Percentiles rank a stretch among this genome's conserved stretches.
Conservation (phyloP, 2,888 invertebrate species). For the Daptonema setosum region DNA sequence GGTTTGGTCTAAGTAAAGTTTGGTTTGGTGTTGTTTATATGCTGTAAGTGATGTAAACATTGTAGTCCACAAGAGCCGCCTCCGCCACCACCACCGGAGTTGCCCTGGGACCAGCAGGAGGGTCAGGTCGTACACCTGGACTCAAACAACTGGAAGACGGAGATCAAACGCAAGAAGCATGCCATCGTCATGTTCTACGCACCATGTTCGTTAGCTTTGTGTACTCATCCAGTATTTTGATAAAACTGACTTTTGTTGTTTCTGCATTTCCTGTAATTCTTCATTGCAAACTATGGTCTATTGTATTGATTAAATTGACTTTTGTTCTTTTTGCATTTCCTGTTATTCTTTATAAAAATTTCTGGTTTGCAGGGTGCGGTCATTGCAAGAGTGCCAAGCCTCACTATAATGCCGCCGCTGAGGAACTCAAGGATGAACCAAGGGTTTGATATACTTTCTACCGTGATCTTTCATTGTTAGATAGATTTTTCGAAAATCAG, state of each 20-base stretch:
- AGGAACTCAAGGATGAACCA: slow-evolving; percentile 41
- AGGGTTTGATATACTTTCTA: too few relatives aligned
- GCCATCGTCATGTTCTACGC: slow-evolving; percentile 74
- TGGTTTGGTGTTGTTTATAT: too few relatives aligned
- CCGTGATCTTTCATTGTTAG: not conserved
- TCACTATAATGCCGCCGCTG: slow-evolving; percentile 58
- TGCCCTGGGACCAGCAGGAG: slow-evolving; percentile 52
- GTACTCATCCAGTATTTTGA: too few relatives aligned
- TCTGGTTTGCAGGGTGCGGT: slow-evolving; percentile 48
- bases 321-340: not conserved
- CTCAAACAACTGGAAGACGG: slow-evolving; percentile 46
- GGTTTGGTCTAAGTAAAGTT: too few relatives aligned
- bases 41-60: too few relatives aligned
- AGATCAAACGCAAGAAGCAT: slow-evolving; percentile 62
- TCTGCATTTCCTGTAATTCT: not conserved
- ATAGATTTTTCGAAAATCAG: not conserved
- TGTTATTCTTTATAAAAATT: too few relatives aligned
- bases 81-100: slow-evolving; percentile 57
- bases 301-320: not conserved
- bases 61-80: slow-evolving; percentile 49
- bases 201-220: slow-evolving; percentile 46
- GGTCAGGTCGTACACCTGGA: slow-evolving; percentile 54
- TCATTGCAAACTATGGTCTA: too few relatives aligned
- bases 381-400: slow-evolving; percentile 69
- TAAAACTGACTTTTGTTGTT: not conserved